Evolutionary conservation across 1,140 invertebrate species (phyloP), one percentile per base, ranked within the genome.

Genomic region (Drosophila gunungcola): DNA sequence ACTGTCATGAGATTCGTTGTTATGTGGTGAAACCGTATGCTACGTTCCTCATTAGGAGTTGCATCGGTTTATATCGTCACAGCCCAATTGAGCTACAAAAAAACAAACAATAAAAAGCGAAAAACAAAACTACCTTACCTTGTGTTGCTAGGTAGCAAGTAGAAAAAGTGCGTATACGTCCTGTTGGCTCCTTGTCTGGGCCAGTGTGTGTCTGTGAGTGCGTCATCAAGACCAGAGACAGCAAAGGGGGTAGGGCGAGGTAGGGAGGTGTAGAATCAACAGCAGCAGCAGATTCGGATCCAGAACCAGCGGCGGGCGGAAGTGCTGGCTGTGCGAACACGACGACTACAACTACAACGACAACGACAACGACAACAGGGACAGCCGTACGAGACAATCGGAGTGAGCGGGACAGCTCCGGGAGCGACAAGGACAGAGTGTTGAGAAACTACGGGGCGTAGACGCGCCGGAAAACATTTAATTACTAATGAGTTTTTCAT

Each of bases 401-500:
- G 48, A 64, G 45, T 11, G 27, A 64, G 48, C 25, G 39, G 38
- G 41, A 34, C 29, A 21, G 41, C 27, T 49, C 4, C 38, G 27
- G 61, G 56, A 57, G 39, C 53, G 57, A 13, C 36, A 42, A 12
- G 54, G 54, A 39, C 55, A 58, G 55, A 16, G 60, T 54, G 68
- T 42, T 67, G 73, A 82, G 83, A 83, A 88, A 86, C 83, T 86
- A 88, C 83, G 52, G 83, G 76, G 70, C 84, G 72, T 88, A 76
- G 78, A 65, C 79, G 83, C 74, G 61, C 55, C 82, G 83, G 83
- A 86, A 86, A 86, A 80, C 86, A 86, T 86, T 86, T 86, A 86
- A 86, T 86, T 86, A 86, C 84, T 86, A 86, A 86, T 89, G 83
- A 86, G 83, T 83, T 86, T 86, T 80, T 68, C 82, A 70, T 78